A percentile compares a stretch with the other conserved stretches of the same genome.
Conservation (phyloP, 2,888 invertebrate species). For the Drosophila tanythrix region DNA sequence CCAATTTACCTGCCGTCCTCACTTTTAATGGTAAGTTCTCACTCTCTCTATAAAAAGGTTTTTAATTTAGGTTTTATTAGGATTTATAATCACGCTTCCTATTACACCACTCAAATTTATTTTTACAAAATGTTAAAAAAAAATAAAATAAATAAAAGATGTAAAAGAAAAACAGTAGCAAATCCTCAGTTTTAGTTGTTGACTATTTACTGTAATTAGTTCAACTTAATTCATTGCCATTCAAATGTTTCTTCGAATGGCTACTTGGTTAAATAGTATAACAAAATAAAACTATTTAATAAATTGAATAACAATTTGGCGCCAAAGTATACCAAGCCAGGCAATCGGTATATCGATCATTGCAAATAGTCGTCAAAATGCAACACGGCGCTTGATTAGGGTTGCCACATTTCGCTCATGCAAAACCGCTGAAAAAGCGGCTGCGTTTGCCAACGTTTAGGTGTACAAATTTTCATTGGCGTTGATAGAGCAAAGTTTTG, state of each 20-base stretch:
- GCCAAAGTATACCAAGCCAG: conserved; percentile 11
- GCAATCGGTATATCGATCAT: conserved; percentile 10
- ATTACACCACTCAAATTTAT: neutral
- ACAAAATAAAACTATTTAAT: neutral
- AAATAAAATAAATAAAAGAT: neutral
- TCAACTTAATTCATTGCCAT: neutral
- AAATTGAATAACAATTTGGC: neutral
- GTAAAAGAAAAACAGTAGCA: neutral
- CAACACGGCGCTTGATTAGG: conserved; percentile 31
- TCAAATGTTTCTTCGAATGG: neutral
- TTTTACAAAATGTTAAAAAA: neutral
- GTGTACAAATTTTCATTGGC: conserved; percentile 53
- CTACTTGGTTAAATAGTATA: neutral
- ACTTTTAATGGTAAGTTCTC: neutral
- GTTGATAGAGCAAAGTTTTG: conserved; percentile 13
- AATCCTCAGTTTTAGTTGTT: neutral
- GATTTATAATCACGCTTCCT: neutral
- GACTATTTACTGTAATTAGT: neutral
- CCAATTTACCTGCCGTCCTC: neutral
- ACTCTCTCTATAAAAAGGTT: neutral
- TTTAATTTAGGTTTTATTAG: neutral
- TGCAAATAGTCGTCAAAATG: neutral
- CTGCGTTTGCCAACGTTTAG: conserved; percentile 68
- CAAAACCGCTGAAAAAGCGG: conserved; percentile 50
- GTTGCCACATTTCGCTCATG: conserved; percentile 19